Base-by-base conservation (phyloP, 2,888 invertebrate genomes). In the Stenchaetothrips biformis region DNA sequence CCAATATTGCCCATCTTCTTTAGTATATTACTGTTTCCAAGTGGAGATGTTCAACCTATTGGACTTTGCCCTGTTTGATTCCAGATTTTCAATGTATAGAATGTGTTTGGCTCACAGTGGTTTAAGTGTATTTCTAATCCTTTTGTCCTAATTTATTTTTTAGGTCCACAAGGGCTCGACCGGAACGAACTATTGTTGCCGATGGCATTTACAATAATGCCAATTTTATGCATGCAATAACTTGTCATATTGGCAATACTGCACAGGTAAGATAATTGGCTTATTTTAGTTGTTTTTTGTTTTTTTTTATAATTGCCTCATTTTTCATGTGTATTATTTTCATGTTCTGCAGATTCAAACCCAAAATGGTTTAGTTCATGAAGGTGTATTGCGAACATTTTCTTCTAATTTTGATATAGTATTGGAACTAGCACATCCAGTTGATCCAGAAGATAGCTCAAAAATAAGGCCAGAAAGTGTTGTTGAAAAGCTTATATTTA, bases 161-260 rank as follows among this genome's bases (percentile, higher is more conserved):
- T 86, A 92, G 93, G 88, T 90, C 92, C 84, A 92, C 92, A 83
- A 91, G 94, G 85, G 90, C 91, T 84, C 86, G 88, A 16, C 86
- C 86, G 81, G 88, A 88, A 81, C 91, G 94, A 85, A 88, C 89
- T 77, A 90, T 93, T 83, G 89, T 91, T 83, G 91, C 93, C 25
- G 96, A 96, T 86, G 96, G 97, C 82, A 93, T 97, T 80, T 97
- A 96, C 87, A 93, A 92, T 85, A 97, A 97, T 90, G 92, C 93
- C 83, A 92, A 93, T 87, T 95, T 96, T 87, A 95, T 96, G 94
- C 94, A 96, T 89, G 93, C 95, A 78, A 92, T 94, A 82, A 94
- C 95, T 80, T 91, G 94, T 83, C 92, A 95, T 86, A 93, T 97
- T 82, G 96, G 95, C 82, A 94, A 93, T 86, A 90, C 90, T 83